Base-by-base conservation (phyloP, 2,113 vertebrate species). In the Podarcis raffonei region DNA sequence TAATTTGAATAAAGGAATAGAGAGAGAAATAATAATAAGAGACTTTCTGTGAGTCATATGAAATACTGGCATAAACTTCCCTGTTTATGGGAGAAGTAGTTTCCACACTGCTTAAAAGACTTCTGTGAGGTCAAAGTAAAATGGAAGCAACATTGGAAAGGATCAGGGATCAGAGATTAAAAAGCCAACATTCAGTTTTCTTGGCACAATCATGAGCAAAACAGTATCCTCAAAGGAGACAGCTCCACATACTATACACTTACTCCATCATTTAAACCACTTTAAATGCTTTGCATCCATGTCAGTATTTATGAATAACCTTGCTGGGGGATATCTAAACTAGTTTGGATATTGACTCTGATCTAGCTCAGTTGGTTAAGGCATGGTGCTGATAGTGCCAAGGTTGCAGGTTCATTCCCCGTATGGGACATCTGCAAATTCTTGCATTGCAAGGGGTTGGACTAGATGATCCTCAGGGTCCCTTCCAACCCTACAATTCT, bases 1-100 rank as follows among this genome's bases (percentile, higher is more conserved):
- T 76, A 81, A 92, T 92, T 91, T 91, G 66, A 93, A 90, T 81
- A 88, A 94, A 8, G 76, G 30, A 76, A 66, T 85, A 93, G 59
- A 91, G 74, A 91, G 76, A 89, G 68, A 83, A 27, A 11, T 53
- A 22, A 69, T 39, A 77, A 87, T 0, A 30, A 87, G 65, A 80
- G 5, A 39, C 27, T 90, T 74, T 66, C 15, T 89, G 66, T 87
- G 35, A 92, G 48, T 90, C 90, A 92, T 0, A 0, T 59, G 42
- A 11, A 39, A 81, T 53, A 42, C 78, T 59, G 35, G 66, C 93
- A n/a, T 7, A 90, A 88, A 42, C 22, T 89, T 86, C 84, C 81
- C 81, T 20, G 48, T 53, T 53, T 53, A 53, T 53, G 5, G 25
- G 23, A 69, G 84, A 92, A 89, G 85, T 42, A 89, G 77, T 87